A percentile compares a stretch with the other conserved stretches of the same genome.
Conservation (phyloP, 2,888 invertebrate species). For the Hesperia comma region DNA sequence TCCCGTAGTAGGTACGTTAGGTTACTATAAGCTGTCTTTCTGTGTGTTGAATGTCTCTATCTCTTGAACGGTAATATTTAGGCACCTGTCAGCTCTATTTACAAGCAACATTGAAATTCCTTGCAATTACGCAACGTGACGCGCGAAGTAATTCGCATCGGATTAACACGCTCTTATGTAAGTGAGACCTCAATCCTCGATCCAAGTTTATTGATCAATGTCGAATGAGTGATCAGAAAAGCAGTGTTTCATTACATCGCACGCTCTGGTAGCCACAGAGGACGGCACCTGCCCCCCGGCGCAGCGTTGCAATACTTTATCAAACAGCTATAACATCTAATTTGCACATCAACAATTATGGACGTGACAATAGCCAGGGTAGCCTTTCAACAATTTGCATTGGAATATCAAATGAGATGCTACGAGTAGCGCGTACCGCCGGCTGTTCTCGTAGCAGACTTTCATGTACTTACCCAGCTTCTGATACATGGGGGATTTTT, state of each 20-base stretch:
- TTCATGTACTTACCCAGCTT: too few relatives aligned
- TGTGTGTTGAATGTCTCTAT: too few relatives aligned
- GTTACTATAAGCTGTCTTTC: too few relatives aligned
- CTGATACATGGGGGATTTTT: too few relatives aligned
- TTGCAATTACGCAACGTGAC: too few relatives aligned
- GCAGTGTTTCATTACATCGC: slow-evolving; percentile 33
- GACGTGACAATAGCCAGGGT: background rate
- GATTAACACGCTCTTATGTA: background rate
- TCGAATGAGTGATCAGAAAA: slow-evolving; percentile 31
- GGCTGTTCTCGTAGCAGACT: too few relatives aligned
- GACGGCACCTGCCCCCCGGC: slow-evolving; percentile 33
- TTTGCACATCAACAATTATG: slow-evolving; percentile 27
- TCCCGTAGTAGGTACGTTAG: too few relatives aligned
- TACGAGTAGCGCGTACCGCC: background rate
- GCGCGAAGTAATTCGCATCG: too few relatives aligned
- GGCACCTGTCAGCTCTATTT: too few relatives aligned
- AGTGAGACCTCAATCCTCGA: slow-evolving; percentile 7
- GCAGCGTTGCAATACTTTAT: slow-evolving; percentile 28
- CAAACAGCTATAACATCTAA: slow-evolving; percentile 33
- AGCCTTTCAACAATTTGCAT: background rate
- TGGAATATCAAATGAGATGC: background rate
- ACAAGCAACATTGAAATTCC: too few relatives aligned
- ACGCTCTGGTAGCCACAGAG: slow-evolving; percentile 47
- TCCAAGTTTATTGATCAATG: slow-evolving; percentile 26
- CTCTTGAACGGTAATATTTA: too few relatives aligned